Evolutionary conservation across 2,797 vertebrate species (phyloP).

Genomic region (Rhinatrema bivittatum): DNA sequence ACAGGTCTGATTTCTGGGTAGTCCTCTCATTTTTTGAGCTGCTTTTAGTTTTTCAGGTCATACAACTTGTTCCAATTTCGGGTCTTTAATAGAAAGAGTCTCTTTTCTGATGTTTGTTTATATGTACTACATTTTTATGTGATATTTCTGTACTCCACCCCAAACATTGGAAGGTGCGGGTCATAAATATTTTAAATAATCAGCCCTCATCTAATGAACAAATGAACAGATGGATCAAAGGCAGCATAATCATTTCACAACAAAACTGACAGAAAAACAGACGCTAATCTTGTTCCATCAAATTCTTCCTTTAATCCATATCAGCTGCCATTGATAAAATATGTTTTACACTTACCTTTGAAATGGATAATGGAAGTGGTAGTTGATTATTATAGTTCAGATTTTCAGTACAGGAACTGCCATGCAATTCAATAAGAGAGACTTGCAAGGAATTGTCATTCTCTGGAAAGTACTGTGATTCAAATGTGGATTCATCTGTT

Average conservation of each 20-base stretch:
- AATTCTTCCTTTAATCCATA: too few species aligned
- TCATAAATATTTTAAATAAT: too few species aligned
- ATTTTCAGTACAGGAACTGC: constrained; percentile 63
- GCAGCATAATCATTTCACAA: neutral
- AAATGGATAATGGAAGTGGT: constrained; percentile 56
- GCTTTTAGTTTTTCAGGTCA: too few species aligned
- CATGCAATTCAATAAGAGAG: constrained; percentile 70
- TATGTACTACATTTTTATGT: too few species aligned
- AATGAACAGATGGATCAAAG: neutral
- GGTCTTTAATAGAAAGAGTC: too few species aligned
- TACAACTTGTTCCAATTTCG: too few species aligned
- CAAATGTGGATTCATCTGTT: constrained; percentile 64
- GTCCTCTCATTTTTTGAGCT: too few species aligned
- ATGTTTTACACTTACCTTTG: constrained; percentile 62
- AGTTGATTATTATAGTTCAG: constrained; percentile 52
- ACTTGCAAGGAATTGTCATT: constrained; percentile 71
- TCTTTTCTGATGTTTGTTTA: too few species aligned
- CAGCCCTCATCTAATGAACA: too few species aligned
- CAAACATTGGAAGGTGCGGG: too few species aligned
- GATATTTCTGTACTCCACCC: too few species aligned
- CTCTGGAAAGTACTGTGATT: constrained; percentile 58
- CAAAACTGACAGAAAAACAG: neutral
- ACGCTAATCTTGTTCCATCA: neutral
- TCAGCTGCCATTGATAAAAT: constrained; percentile 9
- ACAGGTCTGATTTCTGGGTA: too few species aligned